phyloP scores from a whole-genome alignment of 2,113 vertebrate genomes.

The Oplegnathus fasciatus region DNA sequence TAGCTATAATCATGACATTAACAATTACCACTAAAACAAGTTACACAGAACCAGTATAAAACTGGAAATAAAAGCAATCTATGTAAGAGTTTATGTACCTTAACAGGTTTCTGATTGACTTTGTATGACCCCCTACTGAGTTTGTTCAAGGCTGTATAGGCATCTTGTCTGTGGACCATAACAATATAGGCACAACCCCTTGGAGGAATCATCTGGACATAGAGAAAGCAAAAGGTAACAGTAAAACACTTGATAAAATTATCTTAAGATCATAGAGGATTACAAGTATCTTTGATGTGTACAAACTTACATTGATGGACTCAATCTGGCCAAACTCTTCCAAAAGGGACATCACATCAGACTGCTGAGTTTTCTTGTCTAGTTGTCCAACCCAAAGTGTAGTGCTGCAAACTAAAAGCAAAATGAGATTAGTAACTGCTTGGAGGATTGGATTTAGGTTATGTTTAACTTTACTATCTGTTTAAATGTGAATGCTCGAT shows the following conservation, averaged over 20 bases:
- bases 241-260: background rate
- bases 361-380: slow-evolving; percentile 96
- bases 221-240: background rate
- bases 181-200: slow-evolving; percentile 97
- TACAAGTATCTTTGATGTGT: background rate
- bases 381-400: slow-evolving; percentile 98
- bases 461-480: background rate
- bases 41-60: background rate
- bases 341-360: slow-evolving; percentile 93
- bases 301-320: slow-evolving; percentile 94
- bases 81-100: slow-evolving; percentile 84
- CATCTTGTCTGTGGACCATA: slow-evolving; percentile 97
- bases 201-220: slow-evolving; percentile 95
- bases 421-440: background rate
- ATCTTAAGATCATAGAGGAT: background rate
- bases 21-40: background rate
- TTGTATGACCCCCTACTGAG: slow-evolving; percentile 92
- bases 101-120: slow-evolving; percentile 97
- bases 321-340: slow-evolving; percentile 98
- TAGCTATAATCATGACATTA: slow-evolving; percentile 8
- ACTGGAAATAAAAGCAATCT: background rate
- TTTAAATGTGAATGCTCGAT: background rate
- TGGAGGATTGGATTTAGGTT: background rate
- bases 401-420: slow-evolving; percentile 93
- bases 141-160: slow-evolving; percentile 93